Base-by-base conservation (phyloP, 2,113 vertebrate species). In the Rafetus swinhoei region DNA sequence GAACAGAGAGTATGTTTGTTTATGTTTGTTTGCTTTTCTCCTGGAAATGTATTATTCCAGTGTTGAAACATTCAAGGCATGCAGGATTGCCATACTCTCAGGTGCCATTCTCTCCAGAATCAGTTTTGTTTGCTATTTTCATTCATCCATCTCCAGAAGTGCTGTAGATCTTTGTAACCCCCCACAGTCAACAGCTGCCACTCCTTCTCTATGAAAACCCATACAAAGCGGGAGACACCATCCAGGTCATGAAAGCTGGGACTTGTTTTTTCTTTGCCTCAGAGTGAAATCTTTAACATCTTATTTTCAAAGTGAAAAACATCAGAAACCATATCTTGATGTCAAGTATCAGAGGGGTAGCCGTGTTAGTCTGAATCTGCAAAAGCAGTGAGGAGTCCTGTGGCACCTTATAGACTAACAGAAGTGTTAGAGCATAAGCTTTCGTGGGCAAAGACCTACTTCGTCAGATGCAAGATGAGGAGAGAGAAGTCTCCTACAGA, bases 61-160 rank as follows among this genome's bases (percentile, higher is more conserved):
- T 84, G 92, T 69, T 39, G 77, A 89, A 72, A 80, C 62, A 77
- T 7, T 56, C 79, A 24, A 92, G 92, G 84, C 62, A 77, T 7
- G 60, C 74, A 93, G 92, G 84, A 93, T 55, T 11, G 1, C 29
- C 90, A 74, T 90, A 53, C 82, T 94, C 69, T 93, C 91, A 79
- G 79, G 81, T 87, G 90, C 24, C 6, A 1, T 95, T 93, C 94
- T 89, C 65, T 87, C 74, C 54, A 57, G 53, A 90, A 79, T 81
- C 32, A 84, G 77, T 95, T 96, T 95, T 88, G 8, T 93, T 93
- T 93, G 79, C 87, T 86, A 55, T 1, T 79, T 72, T 90, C 92
- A 77, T 90, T 93, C 95, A 95, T 94, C 92, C 79, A 3, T 89
- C 85, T 92, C 57, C 53, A 89, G 59, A 97, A 94, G 87, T 83